Percentiles rank a stretch among this genome's conserved stretches.
phyloP scores from a whole-genome alignment of 1,140 invertebrate species.

The Carposina sasakii region DNA sequence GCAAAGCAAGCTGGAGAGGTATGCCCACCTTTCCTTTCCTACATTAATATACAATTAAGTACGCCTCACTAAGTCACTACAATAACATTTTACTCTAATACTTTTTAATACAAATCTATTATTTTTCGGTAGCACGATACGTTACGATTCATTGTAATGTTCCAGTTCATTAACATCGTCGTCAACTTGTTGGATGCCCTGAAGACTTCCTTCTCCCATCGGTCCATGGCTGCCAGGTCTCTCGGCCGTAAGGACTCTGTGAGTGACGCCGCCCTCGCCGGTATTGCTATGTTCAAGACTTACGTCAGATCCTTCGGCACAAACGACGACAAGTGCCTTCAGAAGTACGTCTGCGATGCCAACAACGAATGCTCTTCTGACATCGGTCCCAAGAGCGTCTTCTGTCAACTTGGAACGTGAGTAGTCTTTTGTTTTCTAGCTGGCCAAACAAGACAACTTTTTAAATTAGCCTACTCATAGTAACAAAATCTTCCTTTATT shows the following conservation, averaged over 20 bases:
- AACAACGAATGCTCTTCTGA: slow-evolving; percentile 89
- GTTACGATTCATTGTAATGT: neutral
- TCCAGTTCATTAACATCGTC: slow-evolving; percentile 92
- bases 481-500: slow-evolving; percentile 8
- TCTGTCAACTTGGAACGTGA: slow-evolving; percentile 95
- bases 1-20: slow-evolving; percentile 95
- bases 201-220: slow-evolving; percentile 92
- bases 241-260: slow-evolving; percentile 88
- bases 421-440: no score
- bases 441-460: no score
- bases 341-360: slow-evolving; percentile 90
- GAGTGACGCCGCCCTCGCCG: slow-evolving; percentile 88
- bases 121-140: neutral
- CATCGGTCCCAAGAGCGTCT: slow-evolving; percentile 86
- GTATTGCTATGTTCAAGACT: slow-evolving; percentile 90
- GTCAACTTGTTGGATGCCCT: slow-evolving; percentile 91
- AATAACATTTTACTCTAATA: neutral
- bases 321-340: slow-evolving; percentile 85
- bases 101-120: neutral
- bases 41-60: no score
- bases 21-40: slow-evolving; percentile 73
- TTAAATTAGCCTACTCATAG: no score
- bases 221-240: slow-evolving; percentile 85
- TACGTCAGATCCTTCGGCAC: slow-evolving; percentile 88
- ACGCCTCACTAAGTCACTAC: no score